phyloP scores from a whole-genome alignment of 2,797 vertebrate species.

The Cottoperca gobio region DNA sequence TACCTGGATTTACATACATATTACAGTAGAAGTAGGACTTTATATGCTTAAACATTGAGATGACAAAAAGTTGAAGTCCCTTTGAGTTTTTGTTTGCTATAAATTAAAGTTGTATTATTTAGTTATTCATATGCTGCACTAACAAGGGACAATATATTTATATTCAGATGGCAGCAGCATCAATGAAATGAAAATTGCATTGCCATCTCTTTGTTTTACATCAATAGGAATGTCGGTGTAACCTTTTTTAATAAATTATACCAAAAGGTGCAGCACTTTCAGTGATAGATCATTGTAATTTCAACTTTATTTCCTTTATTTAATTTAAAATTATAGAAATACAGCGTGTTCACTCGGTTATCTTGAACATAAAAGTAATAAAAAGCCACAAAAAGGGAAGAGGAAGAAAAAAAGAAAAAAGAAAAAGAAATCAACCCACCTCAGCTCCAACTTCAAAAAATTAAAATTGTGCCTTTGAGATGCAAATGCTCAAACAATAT shows the following conservation, averaged over 20 bases:
- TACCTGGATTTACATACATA: slow-evolving; percentile 42
- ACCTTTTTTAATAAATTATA: slow-evolving; percentile 77
- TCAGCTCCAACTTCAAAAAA: slow-evolving; percentile 72
- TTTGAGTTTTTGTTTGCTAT: slow-evolving; percentile 40
- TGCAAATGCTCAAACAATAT: slow-evolving; percentile 83
- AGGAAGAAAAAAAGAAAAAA: slow-evolving; percentile 9
- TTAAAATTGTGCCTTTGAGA: slow-evolving; percentile 82
- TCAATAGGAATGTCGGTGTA: slow-evolving; percentile 73
- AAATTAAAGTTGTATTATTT: slow-evolving; percentile 45
- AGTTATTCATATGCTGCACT: slow-evolving; percentile 52
- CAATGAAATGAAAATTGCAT: slow-evolving; percentile 72
- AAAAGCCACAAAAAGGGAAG: slow-evolving; percentile 49
- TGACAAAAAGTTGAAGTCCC: slow-evolving; percentile 26
- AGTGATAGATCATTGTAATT: slow-evolving; percentile 51
- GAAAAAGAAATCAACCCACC: slow-evolving; percentile 39
- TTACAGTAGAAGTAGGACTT: slow-evolving; percentile 19
- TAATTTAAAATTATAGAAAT: slow-evolving; percentile 63
- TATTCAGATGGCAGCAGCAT: slow-evolving; percentile 69
- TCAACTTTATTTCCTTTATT: slow-evolving; percentile 40
- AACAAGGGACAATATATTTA: slow-evolving; percentile 53
- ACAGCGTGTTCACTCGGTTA: slow-evolving; percentile 41
- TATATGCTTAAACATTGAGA: background rate
- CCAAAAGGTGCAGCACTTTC: slow-evolving; percentile 59
- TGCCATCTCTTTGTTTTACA: slow-evolving; percentile 78
- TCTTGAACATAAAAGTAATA: slow-evolving; percentile 61